phyloP scores from a whole-genome alignment of 2,113 vertebrate species.

The Amphiprion percula region DNA sequence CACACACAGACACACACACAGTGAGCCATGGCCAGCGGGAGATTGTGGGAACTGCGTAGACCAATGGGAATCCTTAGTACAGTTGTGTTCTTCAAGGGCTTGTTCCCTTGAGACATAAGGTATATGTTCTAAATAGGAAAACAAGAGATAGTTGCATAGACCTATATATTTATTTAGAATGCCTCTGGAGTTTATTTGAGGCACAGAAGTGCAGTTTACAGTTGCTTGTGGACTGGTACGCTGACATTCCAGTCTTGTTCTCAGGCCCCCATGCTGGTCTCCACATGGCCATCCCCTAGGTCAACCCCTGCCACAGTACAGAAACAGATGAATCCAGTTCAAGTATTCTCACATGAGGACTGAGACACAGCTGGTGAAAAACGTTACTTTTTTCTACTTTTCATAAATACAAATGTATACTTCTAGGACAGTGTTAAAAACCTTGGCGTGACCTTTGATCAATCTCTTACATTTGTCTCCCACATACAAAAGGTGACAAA shows the following conservation, averaged over 20 bases:
- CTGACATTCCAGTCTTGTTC: conserved; percentile 81
- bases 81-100: conserved; percentile 56
- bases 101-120: conserved; percentile 62
- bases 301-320: conserved; percentile 30
- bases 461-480: too few species aligned
- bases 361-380: conserved; percentile 14
- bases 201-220: conserved; percentile 37
- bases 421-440: too few species aligned
- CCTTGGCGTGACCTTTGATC: too few species aligned
- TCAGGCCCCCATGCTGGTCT: conserved; percentile 74
- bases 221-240: conserved; percentile 51
- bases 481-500: too few species aligned
- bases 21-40: conserved; percentile 54
- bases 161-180: conserved; percentile 73
- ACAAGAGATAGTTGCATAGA: conserved; percentile 59
- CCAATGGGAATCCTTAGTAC: conserved; percentile 53
- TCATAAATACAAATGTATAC: neutral
- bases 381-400: neutral
- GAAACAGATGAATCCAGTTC: conserved; percentile 37
- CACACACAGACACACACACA: conserved; percentile 21
- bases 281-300: conserved; percentile 45
- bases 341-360: conserved; percentile 17
- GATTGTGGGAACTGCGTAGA: conserved; percentile 77
- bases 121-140: conserved; percentile 74
- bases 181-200: conserved; percentile 66